Evolutionary conservation across 1,140 invertebrate genomes (phyloP).

Genomic region (Cotesia glomerata): DNA sequence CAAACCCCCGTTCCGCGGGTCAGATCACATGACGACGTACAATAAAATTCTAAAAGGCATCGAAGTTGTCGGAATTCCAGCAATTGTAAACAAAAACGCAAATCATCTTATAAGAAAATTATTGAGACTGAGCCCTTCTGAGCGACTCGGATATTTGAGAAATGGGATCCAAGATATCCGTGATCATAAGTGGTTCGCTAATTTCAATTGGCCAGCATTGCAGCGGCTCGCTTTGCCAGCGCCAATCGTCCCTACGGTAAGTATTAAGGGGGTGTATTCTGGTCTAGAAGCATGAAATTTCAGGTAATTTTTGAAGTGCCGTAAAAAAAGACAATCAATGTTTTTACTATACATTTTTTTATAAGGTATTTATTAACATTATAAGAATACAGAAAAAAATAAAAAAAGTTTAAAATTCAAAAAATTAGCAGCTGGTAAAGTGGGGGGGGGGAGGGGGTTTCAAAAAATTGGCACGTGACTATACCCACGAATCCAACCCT

Average conservation of each 20-base stretch:
- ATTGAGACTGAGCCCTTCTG: slow-evolving; percentile 86
- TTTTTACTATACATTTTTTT: no score
- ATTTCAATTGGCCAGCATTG: slow-evolving; percentile 91
- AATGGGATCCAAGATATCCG: slow-evolving; percentile 92
- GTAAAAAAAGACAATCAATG: no score
- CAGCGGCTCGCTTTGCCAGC: slow-evolving; percentile 73
- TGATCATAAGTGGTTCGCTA: slow-evolving; percentile 94
- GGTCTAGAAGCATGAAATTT: no score
- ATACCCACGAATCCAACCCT: no score
- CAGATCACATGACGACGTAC: slow-evolving; percentile 96
- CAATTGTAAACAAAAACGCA: slow-evolving; percentile 78
- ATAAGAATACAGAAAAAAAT: no score
- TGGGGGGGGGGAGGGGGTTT: no score
- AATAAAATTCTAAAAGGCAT: slow-evolving; percentile 94
- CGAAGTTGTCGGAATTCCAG: slow-evolving; percentile 85
- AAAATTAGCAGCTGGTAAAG: no score
- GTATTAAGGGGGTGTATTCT: no score
- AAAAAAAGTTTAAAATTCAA: no score
- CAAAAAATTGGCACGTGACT: no score
- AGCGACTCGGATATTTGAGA: slow-evolving; percentile 90
- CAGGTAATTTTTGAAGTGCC: no score
- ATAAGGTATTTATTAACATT: no score
- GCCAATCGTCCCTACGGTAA: slow-evolving; percentile 81
- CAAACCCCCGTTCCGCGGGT: slow-evolving; percentile 90
- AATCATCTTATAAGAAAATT: slow-evolving; percentile 86